phyloP scores from a whole-genome alignment of 2,888 invertebrate species.

The Thyatira batis region DNA sequence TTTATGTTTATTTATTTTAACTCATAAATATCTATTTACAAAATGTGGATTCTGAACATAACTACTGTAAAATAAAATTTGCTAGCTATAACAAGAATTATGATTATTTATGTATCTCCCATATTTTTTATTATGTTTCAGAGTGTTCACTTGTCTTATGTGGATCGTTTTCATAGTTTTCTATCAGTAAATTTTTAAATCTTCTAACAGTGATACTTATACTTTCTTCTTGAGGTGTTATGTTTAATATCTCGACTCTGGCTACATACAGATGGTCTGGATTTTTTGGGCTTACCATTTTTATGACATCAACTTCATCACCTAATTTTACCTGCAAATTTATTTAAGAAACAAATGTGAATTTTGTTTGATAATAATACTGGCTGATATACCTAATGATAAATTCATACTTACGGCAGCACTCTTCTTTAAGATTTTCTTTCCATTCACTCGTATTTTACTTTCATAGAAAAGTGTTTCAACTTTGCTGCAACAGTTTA shows the following conservation, averaged over 20 bases:
- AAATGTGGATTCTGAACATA: not conserved
- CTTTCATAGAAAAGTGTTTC: slow-evolving; percentile 91
- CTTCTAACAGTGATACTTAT: slow-evolving; percentile 84
- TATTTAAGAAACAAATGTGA: not conserved
- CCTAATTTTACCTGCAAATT: slow-evolving; percentile 82
- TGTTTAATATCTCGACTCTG: slow-evolving; percentile 84
- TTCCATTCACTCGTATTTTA: slow-evolving; percentile 90
- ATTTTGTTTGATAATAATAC: not conserved
- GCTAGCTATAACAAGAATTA: not conserved
- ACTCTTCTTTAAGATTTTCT: slow-evolving; percentile 89
- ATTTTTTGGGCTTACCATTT: slow-evolving; percentile 85
- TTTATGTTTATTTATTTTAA: not conserved
- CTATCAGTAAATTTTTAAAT: slow-evolving; percentile 87
- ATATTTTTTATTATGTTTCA: slow-evolving; percentile 16
- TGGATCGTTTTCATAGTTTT: slow-evolving; percentile 85
- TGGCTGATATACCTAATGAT: not conserved
- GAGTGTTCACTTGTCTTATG: slow-evolving; percentile 54
- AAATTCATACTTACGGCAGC: slow-evolving; percentile 74
- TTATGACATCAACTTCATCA: slow-evolving; percentile 91
- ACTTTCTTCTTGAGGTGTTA: slow-evolving; percentile 78
- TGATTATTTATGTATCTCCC: not conserved
- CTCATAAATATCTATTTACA: slow-evolving; percentile 8
- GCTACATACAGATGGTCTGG: slow-evolving; percentile 86
- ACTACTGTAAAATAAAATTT: not conserved
- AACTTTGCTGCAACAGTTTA: slow-evolving; percentile 85